A percentile compares a stretch with the other conserved stretches of the same genome.
Evolutionary conservation across 1,140 invertebrate genomes (phyloP).

Genomic region (Eciton burchellii): DNA sequence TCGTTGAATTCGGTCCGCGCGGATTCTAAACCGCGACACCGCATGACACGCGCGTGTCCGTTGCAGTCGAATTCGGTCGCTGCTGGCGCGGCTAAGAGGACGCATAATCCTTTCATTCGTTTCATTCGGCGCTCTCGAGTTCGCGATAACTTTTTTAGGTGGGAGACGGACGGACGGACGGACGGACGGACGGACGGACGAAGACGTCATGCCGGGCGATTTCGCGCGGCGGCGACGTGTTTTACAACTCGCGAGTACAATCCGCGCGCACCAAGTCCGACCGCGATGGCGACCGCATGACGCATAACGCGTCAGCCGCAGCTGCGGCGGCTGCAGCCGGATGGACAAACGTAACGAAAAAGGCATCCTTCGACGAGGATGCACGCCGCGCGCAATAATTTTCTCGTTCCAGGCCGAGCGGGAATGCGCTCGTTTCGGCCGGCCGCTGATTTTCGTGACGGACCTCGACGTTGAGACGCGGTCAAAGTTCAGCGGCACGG

Average conservation of each 20-base stretch:
- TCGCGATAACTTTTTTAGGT: slow-evolving; percentile 49
- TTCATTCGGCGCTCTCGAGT: slow-evolving; percentile 45
- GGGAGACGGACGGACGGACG: no score
- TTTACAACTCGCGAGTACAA: slow-evolving; percentile 56
- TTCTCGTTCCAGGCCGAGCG: slow-evolving; percentile 32
- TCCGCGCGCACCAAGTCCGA: slow-evolving; percentile 44
- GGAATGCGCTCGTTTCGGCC: slow-evolving; percentile 22
- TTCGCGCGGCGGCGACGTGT: slow-evolving; percentile 32
- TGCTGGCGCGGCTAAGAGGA: slow-evolving; percentile 29
- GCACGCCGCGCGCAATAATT: slow-evolving; percentile 44
- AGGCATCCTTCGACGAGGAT: slow-evolving; percentile 55
- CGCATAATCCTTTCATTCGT: slow-evolving; percentile 59
- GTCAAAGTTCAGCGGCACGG: background rate
- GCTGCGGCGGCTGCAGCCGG: slow-evolving; percentile 41
- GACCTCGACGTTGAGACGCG: slow-evolving; percentile 7
- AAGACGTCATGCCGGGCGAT: slow-evolving; percentile 21
- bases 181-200: no score
- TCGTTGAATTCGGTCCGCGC: slow-evolving; percentile 39
- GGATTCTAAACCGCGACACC: slow-evolving; percentile 38
- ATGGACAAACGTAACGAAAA: slow-evolving; percentile 35
- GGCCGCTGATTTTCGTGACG: slow-evolving; percentile 40
- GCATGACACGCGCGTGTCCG: slow-evolving; percentile 37
- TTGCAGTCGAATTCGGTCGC: slow-evolving; percentile 48
- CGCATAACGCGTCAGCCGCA: slow-evolving; percentile 60
- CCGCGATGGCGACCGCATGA: slow-evolving; percentile 46